Evolutionary conservation across 2,888 invertebrate genomes (phyloP).

Genomic region (Ceratothoa steindachneri): DNA sequence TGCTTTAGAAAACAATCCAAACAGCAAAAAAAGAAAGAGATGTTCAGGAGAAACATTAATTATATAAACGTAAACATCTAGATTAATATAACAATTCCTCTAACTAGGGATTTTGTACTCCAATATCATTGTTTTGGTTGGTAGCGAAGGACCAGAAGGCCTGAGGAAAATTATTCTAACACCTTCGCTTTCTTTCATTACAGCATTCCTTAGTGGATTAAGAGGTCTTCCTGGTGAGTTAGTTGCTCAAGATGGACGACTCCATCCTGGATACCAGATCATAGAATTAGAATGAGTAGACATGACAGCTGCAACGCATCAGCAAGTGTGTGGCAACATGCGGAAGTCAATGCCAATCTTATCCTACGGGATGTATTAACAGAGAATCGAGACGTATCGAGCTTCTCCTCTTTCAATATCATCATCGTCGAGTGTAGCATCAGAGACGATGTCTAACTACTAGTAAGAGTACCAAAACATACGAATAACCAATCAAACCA

Average conservation of each 20-base stretch:
- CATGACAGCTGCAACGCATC: slow-evolving; percentile 49
- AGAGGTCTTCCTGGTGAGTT: slow-evolving; percentile 55
- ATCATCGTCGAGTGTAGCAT: background rate
- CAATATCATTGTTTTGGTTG: too few relatives aligned
- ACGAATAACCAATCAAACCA: background rate
- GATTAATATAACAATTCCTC: too few relatives aligned
- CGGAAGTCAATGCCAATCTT: slow-evolving; percentile 53
- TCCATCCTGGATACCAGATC: slow-evolving; percentile 55
- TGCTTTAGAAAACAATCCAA: too few relatives aligned
- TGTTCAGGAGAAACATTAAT: too few relatives aligned
- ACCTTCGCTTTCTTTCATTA: slow-evolving; percentile 23
- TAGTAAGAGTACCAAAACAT: background rate
- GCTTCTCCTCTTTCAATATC: slow-evolving; percentile 45
- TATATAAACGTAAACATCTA: too few relatives aligned
- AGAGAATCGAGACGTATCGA: slow-evolving; percentile 50
- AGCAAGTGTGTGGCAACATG: slow-evolving; percentile 51
- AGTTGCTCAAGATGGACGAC: slow-evolving; percentile 54
- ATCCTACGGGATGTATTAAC: slow-evolving; percentile 55
- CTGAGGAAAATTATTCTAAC: too few relatives aligned
- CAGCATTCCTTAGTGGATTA: slow-evolving; percentile 56
- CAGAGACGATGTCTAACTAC: background rate
- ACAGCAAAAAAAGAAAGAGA: too few relatives aligned
- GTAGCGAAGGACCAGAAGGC: too few relatives aligned
- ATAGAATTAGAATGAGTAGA: slow-evolving; percentile 53
- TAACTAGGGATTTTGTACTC: too few relatives aligned